Evolutionary conservation across 2,888 invertebrate genomes (phyloP).

Genomic region (Diplazon laetatorius): DNA sequence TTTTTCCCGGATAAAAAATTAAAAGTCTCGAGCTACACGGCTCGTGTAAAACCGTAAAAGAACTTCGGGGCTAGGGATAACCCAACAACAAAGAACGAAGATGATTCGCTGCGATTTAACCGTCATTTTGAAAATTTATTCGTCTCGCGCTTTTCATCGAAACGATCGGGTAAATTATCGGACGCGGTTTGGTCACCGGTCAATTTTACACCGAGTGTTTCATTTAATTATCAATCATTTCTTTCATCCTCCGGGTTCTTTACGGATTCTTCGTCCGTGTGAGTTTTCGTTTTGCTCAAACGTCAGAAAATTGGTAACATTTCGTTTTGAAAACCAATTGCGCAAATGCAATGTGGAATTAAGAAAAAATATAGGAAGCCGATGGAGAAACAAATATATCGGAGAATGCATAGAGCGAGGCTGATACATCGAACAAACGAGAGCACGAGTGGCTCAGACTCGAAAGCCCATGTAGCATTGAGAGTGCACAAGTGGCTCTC

Average conservation of each 20-base stretch:
- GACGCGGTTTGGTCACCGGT: too few species aligned
- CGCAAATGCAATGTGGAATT: not conserved
- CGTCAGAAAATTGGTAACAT: too few species aligned
- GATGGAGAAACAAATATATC: not conserved
- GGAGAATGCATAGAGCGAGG: constrained; percentile 9
- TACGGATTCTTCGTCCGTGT: too few species aligned
- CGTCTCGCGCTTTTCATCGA: not conserved
- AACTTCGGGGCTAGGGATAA: not conserved
- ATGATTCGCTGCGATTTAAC: not conserved
- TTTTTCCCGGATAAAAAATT: constrained; percentile 26
- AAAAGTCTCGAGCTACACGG: constrained; percentile 6
- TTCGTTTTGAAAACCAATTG: too few species aligned
- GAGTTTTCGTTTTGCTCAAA: too few species aligned
- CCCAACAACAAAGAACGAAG: not conserved
- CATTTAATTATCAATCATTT: too few species aligned
- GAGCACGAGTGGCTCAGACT: constrained; percentile 6
- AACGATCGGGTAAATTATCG: not conserved
- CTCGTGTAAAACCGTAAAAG: not conserved
- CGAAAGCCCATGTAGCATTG: constrained; percentile 4
- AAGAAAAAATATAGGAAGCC: constrained; percentile 3
- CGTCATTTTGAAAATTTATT: not conserved
- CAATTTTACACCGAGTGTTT: too few species aligned
- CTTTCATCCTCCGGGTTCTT: too few species aligned
- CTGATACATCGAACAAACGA: not conserved
- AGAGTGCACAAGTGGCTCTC: constrained; percentile 33